Conservation (phyloP, 1,140 invertebrate genomes). For the Pomacea maculata region DNA sequence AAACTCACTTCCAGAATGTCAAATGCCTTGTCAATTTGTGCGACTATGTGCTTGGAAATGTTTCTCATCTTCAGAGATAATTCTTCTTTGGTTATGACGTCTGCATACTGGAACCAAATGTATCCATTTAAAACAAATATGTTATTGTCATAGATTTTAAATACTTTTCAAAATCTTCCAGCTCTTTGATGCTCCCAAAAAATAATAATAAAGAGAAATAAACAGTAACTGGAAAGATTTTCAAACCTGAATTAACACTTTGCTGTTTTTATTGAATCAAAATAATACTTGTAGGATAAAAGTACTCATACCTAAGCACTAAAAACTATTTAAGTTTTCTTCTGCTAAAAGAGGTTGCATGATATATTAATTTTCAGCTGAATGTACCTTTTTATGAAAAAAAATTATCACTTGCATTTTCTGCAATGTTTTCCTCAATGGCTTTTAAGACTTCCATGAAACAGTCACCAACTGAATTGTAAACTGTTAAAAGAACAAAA, state of each 20-base stretch:
- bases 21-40: constrained; percentile 32
- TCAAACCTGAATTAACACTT: not conserved
- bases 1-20: constrained; percentile 30
- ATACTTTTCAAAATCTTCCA: not conserved
- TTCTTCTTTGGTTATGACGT: constrained; percentile 15
- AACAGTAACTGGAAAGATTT: not conserved
- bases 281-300: too few species aligned
- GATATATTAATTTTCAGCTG: too few species aligned
- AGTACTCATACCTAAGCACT: too few species aligned
- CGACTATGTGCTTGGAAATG: constrained; percentile 18
- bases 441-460: constrained; percentile 35
- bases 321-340: too few species aligned
- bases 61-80: constrained; percentile 10
- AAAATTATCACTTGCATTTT: not conserved
- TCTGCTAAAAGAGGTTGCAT: too few species aligned
- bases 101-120: constrained; percentile 23
- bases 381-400: too few species aligned
- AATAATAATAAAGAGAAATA: too few species aligned
- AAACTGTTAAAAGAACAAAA: constrained; percentile 25
- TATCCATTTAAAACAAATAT: not conserved
- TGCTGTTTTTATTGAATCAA: too few species aligned
- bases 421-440: constrained; percentile 34
- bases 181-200: too few species aligned
- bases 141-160: too few species aligned
- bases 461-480: constrained; percentile 40